phyloP scores from a whole-genome alignment of 2,888 invertebrate species.

The Cantharis rufa region DNA sequence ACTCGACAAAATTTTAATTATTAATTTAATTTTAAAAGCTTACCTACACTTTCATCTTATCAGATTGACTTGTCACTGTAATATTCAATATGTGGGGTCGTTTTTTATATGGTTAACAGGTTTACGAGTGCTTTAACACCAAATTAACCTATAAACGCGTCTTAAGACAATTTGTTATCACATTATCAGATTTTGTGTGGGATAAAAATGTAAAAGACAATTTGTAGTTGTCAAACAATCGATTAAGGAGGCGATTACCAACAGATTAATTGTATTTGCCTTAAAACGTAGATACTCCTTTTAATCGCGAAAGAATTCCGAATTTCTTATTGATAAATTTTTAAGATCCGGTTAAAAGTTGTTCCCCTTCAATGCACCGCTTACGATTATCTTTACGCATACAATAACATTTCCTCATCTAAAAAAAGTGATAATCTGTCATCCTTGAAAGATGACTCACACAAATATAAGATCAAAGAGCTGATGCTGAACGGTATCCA shows the following conservation, averaged over 20 bases:
- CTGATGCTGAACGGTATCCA: constrained; percentile 13
- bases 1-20: neutral
- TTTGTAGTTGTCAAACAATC: neutral
- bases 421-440: constrained; percentile 7
- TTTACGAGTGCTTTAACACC: neutral
- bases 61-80: neutral
- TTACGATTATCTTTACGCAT: neutral
- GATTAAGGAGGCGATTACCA: neutral
- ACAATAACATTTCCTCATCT: neutral
- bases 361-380: constrained; percentile 4
- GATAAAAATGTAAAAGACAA: neutral
- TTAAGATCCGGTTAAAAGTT: constrained; percentile 7
- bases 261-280: neutral
- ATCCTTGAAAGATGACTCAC: constrained; percentile 8
- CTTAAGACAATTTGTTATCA: constrained; percentile 1
- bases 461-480: constrained; percentile 16
- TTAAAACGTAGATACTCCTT: neutral
- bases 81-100: neutral
- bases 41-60: neutral
- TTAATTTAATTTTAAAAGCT: neutral
- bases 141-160: constrained; percentile 11
- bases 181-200: constrained; percentile 5
- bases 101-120: neutral
- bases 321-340: neutral
- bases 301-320: neutral